Base-by-base conservation (phyloP, 2,113 vertebrate genomes). In the Hucho hucho region DNA sequence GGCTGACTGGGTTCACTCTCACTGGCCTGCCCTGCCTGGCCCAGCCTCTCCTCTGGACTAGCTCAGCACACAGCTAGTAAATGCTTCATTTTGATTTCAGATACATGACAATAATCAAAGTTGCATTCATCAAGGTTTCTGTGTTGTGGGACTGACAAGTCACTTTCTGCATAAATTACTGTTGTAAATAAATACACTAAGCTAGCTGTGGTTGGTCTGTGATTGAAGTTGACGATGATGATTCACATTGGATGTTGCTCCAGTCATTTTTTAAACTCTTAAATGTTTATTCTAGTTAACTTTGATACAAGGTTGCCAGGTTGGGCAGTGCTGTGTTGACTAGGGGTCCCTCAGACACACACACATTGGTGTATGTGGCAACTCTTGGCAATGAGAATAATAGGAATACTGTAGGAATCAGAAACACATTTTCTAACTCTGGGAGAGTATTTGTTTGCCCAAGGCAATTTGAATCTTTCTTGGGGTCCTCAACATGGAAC, bases 81-180 rank as follows among this genome's bases (percentile, higher is more conserved):
- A 97, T 92, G 93, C 95, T 95, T 93, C 93, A 93, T 95, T 96
- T 95, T 96, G 95, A 96, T 95, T 97, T 94, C 93, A 94, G 92
- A 94, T 95, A 95, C 93, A 95, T 96, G 95, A 96, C 94, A 95
- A 96, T 96, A 97, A 96, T 96, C 96, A 96, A 97, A 95, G 92
- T 85, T 89, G 87, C 94, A 95, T 97, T 96, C 93, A 95, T 96
- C 95, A 96, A 95, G 93, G 93, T 92, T 88, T 89, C 91, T 95
- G 95, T 95, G 93, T 94, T 94, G 91, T 88, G 18, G 83, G 85
- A 84, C 92, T 94, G 93, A 94, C 91, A 94, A 93, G 92, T 89
- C 92, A 93, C 93, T 95, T 95, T 94, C 91, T 95, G 94, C 95
- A 96, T 96, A 96, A 97, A 96, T 96, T 95, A 96, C 93, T 86